Conservation (phyloP, 2,113 vertebrate genomes). For the Bungarus multicinctus region DNA sequence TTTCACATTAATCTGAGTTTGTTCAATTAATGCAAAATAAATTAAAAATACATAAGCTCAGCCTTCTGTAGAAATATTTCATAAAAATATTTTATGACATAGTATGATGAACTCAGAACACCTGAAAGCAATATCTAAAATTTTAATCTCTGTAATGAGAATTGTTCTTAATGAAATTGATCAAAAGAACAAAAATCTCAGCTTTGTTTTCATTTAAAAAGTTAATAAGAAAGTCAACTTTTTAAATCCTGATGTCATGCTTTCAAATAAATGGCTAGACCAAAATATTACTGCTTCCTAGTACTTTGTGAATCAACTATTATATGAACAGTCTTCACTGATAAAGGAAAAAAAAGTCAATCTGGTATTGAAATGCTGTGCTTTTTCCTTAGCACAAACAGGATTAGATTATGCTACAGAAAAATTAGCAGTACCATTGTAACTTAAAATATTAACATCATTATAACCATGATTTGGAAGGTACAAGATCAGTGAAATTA, state of each 20-base stretch:
- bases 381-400: not conserved
- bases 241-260: not conserved
- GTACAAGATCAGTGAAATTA: not conserved
- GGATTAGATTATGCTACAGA: not conserved
- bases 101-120: not conserved
- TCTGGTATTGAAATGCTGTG: not conserved
- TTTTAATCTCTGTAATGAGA: not conserved
- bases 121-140: not conserved
- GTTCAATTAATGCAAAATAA: not conserved
- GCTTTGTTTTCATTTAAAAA: not conserved
- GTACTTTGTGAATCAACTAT: not conserved
- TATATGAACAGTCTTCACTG: not conserved
- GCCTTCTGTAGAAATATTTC: not conserved
- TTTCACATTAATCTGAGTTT: not conserved
- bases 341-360: not conserved
- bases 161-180: not conserved
- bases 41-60: not conserved
- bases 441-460: not conserved
- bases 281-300: not conserved
- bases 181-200: not conserved
- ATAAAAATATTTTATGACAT: not conserved
- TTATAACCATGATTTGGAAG: not conserved
- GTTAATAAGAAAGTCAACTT: not conserved
- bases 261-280: not conserved
- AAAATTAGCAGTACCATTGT: not conserved